Percentiles rank a stretch among this genome's conserved stretches.
These are phyloP conservation scores for Phycodurus eques DNA, from an alignment of 2,113 vertebrate species.

Conservation along the genomic window DNA sequence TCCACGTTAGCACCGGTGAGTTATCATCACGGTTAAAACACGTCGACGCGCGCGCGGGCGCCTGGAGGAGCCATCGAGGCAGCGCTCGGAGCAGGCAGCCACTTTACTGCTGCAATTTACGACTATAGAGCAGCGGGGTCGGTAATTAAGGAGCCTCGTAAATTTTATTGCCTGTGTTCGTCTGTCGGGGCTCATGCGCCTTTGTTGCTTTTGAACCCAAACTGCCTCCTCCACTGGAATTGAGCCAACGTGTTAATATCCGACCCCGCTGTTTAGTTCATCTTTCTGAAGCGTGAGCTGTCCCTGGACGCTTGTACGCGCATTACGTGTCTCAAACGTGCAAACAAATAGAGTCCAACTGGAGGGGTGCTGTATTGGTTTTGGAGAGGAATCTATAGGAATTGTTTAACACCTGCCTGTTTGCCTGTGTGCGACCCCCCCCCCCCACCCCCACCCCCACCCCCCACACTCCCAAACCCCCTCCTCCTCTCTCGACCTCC, in stretches of 20 bases:
- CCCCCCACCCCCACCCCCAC: not conserved
- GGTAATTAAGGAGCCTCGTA: constrained; percentile 97
- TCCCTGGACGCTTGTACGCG: constrained; percentile 72
- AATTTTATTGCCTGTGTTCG: constrained; percentile 94
- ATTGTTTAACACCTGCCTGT: constrained; percentile 81
- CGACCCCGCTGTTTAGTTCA: constrained; percentile 76
- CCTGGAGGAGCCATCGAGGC: constrained; percentile 52
- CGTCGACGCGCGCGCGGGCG: constrained; percentile 47
- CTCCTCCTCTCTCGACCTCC: not conserved
- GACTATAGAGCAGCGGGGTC: constrained; percentile 91
- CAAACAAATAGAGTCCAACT: constrained; percentile 27
- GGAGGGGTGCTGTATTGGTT: constrained; percentile 15
- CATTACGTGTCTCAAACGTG: constrained; percentile 37
- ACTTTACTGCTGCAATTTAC: constrained; percentile 91
- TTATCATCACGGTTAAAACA: constrained; percentile 65
- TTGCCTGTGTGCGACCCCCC: constrained; percentile 74
- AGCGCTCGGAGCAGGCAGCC: constrained; percentile 68
- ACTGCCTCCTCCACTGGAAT: constrained; percentile 72
- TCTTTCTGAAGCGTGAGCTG: constrained; percentile 75
- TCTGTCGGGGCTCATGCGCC: constrained; percentile 85
- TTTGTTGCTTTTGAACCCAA: constrained; percentile 88
- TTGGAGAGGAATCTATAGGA: constrained; percentile 17
- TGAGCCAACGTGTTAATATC: constrained; percentile 79
- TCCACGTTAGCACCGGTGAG: constrained; percentile 94
- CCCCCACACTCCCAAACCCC: not conserved